Conservation (phyloP, 2,888 invertebrate species). For the Lymantria monacha region DNA sequence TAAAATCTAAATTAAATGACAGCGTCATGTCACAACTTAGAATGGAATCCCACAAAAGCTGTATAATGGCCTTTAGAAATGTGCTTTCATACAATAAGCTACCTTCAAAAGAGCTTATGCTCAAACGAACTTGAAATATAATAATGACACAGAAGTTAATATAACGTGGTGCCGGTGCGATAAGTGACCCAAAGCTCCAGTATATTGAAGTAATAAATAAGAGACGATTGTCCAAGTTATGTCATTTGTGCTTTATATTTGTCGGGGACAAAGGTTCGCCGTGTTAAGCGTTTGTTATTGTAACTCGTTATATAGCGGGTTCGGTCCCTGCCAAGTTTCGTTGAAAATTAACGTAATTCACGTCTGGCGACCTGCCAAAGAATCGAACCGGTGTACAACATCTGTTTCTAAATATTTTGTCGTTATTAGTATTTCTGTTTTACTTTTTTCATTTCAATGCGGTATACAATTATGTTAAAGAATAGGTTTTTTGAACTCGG, state of each 20-base stretch:
- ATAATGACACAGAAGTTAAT: too few relatives aligned
- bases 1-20: too few relatives aligned
- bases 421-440: slow-evolving; percentile 10
- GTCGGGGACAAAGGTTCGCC: neutral
- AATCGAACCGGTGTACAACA: slow-evolving; percentile 16
- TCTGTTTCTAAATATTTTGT: slow-evolving; percentile 13
- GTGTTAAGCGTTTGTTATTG: neutral
- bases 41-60: too few relatives aligned
- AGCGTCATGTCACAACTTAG: too few relatives aligned
- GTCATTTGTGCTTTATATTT: neutral
- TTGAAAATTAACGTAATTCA: slow-evolving; percentile 25
- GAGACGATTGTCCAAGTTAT: neutral
- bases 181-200: neutral
- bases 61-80: too few relatives aligned
- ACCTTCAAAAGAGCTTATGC: too few relatives aligned
- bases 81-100: too few relatives aligned
- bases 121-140: too few relatives aligned
- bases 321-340: slow-evolving; percentile 15
- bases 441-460: neutral
- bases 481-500: too few relatives aligned
- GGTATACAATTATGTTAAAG: too few relatives aligned
- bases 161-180: too few relatives aligned
- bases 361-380: slow-evolving; percentile 22
- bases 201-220: neutral
- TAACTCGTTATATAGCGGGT: slow-evolving; percentile 1